Base-by-base conservation (phyloP, 2,113 vertebrate genomes). In the Morone chrysops region DNA sequence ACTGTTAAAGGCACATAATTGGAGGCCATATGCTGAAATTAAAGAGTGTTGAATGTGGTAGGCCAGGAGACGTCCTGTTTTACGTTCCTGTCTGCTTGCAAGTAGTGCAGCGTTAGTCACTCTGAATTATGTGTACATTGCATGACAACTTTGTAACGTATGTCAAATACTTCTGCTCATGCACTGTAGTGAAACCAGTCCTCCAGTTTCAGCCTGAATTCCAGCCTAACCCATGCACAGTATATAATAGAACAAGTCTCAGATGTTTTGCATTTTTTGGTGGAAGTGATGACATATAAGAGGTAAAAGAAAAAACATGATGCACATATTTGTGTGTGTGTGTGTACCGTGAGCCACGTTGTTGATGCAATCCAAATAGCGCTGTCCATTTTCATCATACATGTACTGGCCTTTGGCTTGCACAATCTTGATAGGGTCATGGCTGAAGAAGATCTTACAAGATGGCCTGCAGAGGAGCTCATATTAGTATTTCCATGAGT, bases 291-390 rank as follows among this genome's bases (percentile, higher is more conserved):
- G 43, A 48, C 18, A 20, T 4, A 40, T 22, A 36, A n/a, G 22
- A 57, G 51, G 7, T 36, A 3, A 10, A 12, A 17, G n/a, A 22
- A 38, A 0, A 45, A 13, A 25, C 13, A 4, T 40, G 3, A 43
- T 13, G 5, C 25, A 1, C 5, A 63, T 17, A 43, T 48, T 3
- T 65, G 31, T 41, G 50, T 38, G 70, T 41, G 50, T 38, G 70
- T 40, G 18, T 89, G 95, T 94, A 99, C 98, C 98, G 4, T 99
- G 98, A 36, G 98, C 97, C 18, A 99, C 98, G 0, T 99, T 99
- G 94, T 99, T 99, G 93, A 99, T 97, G 90, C 98, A 99, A 71
- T 99, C 98, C 80, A 99, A 82, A 90, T 98, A 99, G 76, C 89
- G 94, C 38, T 95, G 93, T 3, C 96, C 97, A 57, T 94, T 96